Conservation (phyloP, 2,113 vertebrate species). For the Indri indri region DNA sequence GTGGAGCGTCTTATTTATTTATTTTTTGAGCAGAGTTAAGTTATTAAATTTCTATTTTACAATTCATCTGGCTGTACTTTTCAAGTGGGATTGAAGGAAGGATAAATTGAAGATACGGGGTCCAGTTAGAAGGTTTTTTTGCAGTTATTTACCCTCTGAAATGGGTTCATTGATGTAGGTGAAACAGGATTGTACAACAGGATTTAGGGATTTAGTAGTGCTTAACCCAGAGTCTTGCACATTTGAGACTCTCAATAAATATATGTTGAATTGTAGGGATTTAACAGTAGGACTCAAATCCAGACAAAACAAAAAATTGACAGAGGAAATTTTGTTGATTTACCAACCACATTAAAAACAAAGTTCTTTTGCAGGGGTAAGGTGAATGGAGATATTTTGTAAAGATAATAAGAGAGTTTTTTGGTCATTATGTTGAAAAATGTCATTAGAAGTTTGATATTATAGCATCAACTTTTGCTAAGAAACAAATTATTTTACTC, state of each 20-base stretch:
- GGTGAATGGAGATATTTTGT: not conserved
- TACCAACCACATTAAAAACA: not conserved
- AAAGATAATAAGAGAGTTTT: not conserved
- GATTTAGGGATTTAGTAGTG: constrained; percentile 47
- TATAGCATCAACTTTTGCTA: not conserved
- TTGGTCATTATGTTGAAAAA: not conserved
- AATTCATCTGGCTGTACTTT: not conserved
- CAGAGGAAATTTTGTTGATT: constrained; percentile 35
- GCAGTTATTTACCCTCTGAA: constrained; percentile 39
- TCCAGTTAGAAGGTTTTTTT: not conserved
- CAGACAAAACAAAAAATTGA: constrained; percentile 11
- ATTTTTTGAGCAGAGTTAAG: not conserved
- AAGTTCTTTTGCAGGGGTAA: not conserved
- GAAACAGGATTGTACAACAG: constrained; percentile 37
- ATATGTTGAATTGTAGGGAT: not conserved
- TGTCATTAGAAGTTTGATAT: constrained; percentile 2
- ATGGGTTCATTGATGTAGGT: constrained; percentile 44
- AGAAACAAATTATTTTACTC: not conserved
- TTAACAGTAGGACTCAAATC: constrained; percentile 32
- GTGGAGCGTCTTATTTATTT: not conserved
- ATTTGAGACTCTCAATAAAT: constrained; percentile 44
- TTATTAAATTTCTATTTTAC: constrained; percentile 36
- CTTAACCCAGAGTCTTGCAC: constrained; percentile 32
- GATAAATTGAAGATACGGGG: not conserved
- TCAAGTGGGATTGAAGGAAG: constrained; percentile 5